These are phyloP conservation scores for Iselma pallidipennis DNA, from an alignment of 2,888 invertebrate species.

Conservation along the genomic window DNA sequence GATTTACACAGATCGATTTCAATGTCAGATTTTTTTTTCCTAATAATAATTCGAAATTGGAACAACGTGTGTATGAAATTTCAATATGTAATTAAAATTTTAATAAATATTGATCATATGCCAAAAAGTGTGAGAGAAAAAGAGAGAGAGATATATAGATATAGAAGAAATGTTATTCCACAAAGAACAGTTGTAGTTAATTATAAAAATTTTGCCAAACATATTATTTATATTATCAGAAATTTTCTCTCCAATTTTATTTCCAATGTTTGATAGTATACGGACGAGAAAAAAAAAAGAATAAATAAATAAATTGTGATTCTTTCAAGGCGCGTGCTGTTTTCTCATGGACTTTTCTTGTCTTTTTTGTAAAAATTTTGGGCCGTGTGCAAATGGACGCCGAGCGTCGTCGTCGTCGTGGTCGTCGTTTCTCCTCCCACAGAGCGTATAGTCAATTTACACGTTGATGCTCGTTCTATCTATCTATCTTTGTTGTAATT, in stretches of 20 bases:
- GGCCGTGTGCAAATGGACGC: constrained; percentile 39
- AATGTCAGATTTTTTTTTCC: not conserved
- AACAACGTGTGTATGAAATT: not conserved
- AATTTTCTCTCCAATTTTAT: not conserved
- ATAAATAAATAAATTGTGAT: no score
- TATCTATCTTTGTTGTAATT: not conserved
- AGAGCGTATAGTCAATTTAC: no score
- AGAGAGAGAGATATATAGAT: no score
- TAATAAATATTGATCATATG: not conserved
- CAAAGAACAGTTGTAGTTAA: not conserved
- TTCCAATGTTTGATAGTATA: no score
- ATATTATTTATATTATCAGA: not conserved
- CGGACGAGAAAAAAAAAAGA: no score
- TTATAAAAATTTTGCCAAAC: not conserved
- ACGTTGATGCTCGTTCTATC: no score
- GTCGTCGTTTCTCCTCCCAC: not conserved
- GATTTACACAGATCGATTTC: not conserved
- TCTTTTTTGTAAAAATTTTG: constrained; percentile 11
- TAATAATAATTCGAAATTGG: no score
- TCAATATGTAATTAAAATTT: not conserved
- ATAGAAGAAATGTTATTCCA: not conserved
- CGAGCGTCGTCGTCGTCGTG: constrained; percentile 4
- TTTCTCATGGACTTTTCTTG: not conserved
- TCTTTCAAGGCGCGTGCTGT: constrained; percentile 1
- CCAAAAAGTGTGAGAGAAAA: no score